phyloP scores from a whole-genome alignment of 2,113 vertebrate species.

The Danionella cerebrum region DNA sequence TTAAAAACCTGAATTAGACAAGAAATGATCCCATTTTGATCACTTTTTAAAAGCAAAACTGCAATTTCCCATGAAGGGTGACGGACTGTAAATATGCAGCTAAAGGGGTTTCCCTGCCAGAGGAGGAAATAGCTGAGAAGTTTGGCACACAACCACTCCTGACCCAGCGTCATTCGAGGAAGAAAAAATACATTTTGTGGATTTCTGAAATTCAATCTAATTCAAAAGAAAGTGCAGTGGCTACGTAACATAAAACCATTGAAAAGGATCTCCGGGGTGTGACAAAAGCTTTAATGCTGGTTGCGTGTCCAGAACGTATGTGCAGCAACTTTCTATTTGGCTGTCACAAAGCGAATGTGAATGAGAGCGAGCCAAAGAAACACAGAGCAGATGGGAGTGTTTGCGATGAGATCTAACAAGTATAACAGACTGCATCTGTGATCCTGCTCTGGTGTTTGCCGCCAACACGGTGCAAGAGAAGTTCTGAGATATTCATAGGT shows the following conservation, averaged over 20 bases:
- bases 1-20: no score
- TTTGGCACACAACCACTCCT: not conserved
- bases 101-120: slow-evolving; percentile 39
- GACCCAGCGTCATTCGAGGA: slow-evolving; percentile 5
- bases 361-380: not conserved
- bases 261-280: not conserved
- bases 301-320: not conserved
- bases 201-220: slow-evolving; percentile 7
- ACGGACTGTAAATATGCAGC: slow-evolving; percentile 24
- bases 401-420: slow-evolving; percentile 26
- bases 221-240: not conserved
- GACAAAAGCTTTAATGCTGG: not conserved
- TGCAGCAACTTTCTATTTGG: not conserved
- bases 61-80: not conserved
- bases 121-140: slow-evolving; percentile 31
- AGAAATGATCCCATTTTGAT: no score
- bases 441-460: not conserved
- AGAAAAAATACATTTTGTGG: slow-evolving; percentile 7
- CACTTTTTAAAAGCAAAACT: no score
- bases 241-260: not conserved
- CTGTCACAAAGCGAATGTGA: not conserved
- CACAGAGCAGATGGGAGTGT: slow-evolving; percentile 13
- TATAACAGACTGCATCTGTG: slow-evolving; percentile 23
- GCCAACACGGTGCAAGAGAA: not conserved
- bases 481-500: not conserved